Evolutionary conservation across 2,113 vertebrate species (phyloP), one percentile per base, ranked within the genome.

Genomic region (Etheostoma cragini): DNA sequence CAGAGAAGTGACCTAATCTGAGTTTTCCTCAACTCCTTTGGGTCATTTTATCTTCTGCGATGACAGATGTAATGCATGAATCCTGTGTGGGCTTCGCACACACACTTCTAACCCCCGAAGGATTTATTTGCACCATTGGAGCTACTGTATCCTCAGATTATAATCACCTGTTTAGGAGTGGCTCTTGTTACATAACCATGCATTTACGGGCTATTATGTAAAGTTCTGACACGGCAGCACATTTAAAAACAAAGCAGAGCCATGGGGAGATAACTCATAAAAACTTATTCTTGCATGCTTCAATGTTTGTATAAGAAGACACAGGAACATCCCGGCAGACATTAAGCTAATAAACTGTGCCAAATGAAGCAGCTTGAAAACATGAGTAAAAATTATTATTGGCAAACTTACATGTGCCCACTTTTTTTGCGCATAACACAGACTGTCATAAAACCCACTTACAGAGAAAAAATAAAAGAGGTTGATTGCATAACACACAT

Each of bases 401-500:
- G 15, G 49, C 8, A 4, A 64, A 84, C 65, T 49, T 61, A 5
- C 26, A 61, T 19, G 49, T 33, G 49, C 68, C 33, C 24, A 16
- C 11, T 17, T 22, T n/a, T 21, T 53, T 68, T 14, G 4, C 3
- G 19, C 19, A 22, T 14, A 3, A 38, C 6, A 33, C 8, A 8
- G 8, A 42, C 57, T 11, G 46, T 52, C 33, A 54, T 15, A 72
- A 70, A 47, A 4, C 30, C 0, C 47, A 10, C 49, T 58, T 57
- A 50, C 0, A 75, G 14, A 15, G 35, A 22, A 52, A 56, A 49
- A 61, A 58, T 47, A 54, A 38, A 78, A 57, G 22, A 68, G 65
- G 70, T 47, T 3, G 61, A 53, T 82, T 89, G 35, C 3, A 13
- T 81, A 82, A 84, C 45, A 52, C 19, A 70, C 57, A 85, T 88